These are phyloP conservation scores for Intellagama lesueurii DNA, from an alignment of 2,797 vertebrate species.

Conservation along the genomic window DNA sequence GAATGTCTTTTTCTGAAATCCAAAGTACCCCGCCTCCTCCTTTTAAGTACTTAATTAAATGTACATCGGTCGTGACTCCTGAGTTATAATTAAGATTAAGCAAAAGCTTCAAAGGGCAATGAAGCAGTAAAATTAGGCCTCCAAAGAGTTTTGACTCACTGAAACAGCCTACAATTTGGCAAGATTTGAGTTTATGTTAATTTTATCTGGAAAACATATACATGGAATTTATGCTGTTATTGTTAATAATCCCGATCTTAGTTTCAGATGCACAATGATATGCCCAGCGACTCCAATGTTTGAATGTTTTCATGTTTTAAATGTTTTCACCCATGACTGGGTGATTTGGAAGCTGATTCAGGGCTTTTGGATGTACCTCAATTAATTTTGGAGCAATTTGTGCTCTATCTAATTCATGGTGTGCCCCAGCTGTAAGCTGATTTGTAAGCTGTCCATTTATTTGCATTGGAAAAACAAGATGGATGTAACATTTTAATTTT, in stretches of 20 bases:
- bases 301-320: conserved; percentile 3
- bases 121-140: conserved; percentile 19
- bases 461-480: no score
- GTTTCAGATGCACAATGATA: conserved; percentile 36
- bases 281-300: conserved; percentile 34
- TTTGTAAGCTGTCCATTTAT: no score
- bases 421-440: no score
- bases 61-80: conserved; percentile 26
- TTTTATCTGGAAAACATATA: conserved; percentile 27
- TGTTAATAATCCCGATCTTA: conserved; percentile 29
- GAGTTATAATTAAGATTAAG: conserved; percentile 27
- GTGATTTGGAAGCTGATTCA: no score
- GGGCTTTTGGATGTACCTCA: no score
- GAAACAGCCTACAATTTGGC: conserved; percentile 43
- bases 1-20: conserved; percentile 18
- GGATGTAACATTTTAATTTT: no score
- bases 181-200: conserved; percentile 36
- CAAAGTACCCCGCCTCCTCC: not conserved
- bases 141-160: conserved; percentile 50
- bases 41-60: conserved; percentile 23
- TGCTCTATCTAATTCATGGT: no score
- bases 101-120: not conserved
- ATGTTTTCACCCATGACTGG: no score
- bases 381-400: no score
- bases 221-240: conserved; percentile 41